These are phyloP conservation scores for Cecidostiba fungosa DNA, from an alignment of 2,888 invertebrate species.

Conservation along the genomic window DNA sequence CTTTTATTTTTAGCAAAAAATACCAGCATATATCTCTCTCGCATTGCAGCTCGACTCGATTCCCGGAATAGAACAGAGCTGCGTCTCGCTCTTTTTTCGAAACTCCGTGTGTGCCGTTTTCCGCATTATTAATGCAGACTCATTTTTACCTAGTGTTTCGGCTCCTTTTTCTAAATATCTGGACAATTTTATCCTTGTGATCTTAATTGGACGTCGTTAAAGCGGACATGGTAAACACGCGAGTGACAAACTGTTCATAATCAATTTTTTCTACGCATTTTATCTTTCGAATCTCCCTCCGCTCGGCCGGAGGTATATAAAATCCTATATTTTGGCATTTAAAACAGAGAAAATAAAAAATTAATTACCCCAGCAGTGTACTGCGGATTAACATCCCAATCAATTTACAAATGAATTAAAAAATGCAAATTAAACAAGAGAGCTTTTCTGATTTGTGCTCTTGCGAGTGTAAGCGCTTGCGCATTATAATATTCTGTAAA, in stretches of 20 bases:
- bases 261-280: conserved; percentile 55
- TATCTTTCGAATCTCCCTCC: conserved; percentile 27
- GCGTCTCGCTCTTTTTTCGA: conserved; percentile 26
- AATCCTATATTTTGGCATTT: conserved; percentile 9
- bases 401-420: background rate
- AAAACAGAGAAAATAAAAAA: conserved; percentile 8
- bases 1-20: conserved; percentile 48
- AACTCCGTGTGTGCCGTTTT: conserved; percentile 42
- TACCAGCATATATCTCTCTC: conserved; percentile 15
- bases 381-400: background rate
- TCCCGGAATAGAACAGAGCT: conserved; percentile 53
- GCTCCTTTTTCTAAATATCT: conserved; percentile 59
- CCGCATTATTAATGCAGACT: conserved; percentile 52
- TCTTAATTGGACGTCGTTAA: conserved; percentile 62
- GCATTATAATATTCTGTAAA: background rate
- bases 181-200: conserved; percentile 60
- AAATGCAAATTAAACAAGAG: background rate
- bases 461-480: background rate
- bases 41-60: conserved; percentile 34
- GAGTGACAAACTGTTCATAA: conserved; percentile 53
- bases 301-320: background rate
- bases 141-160: conserved; percentile 56
- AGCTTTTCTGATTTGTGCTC: no score
- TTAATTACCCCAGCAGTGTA: background rate
- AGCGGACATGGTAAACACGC: conserved; percentile 49